Base-by-base conservation (phyloP, 1,140 invertebrate genomes). In the Grapholita molesta region DNA sequence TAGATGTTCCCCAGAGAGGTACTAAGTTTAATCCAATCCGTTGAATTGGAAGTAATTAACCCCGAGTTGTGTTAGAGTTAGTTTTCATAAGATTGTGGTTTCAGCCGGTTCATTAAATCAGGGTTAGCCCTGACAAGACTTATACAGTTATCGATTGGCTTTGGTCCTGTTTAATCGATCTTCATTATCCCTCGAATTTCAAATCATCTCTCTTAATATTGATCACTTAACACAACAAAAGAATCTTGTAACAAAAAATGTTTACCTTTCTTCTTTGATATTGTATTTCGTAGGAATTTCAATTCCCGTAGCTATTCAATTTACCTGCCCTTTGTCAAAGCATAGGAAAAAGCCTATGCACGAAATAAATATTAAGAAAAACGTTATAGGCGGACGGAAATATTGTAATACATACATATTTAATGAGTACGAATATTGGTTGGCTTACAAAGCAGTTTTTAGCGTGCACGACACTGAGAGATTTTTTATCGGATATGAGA, bases 401-500 rank as follows among this genome's bases (percentile, higher is more conserved):
- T 12, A 23, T n/a, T 65, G 8, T n/a, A 9, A 28, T 61, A 48
- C 42, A 12, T 48, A 48, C 0, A 38, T 38, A 57, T 57, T 57
- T 57, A 24, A 28, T 55, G 23, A 18, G 18, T 61, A 28, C 7
- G 6, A n/a, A 61, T 28, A 8, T 61, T 57, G 9, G 24, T 61
- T 24, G n/a, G 25, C 25, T 61, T 30, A 30, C 24, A 15, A 61
- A 57, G 6, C 8, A 15, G 55, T n/a, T 32, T 61, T 30, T 61
- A 28, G n/a, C 70, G 12, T 65, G 23, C 55, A 48, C 55, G 12
- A 61, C 12, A 61, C 15, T 48, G 18, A 61, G 30, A 61, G 25
- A 61, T 32, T 61, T 61, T 61, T 61, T 61, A 30, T 61, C 18
- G 9, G 38, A 53, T 35, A 67, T n/a, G 9, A 57, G 68, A 73